These are phyloP conservation scores for Tachysurus fulvidraco DNA, from an alignment of 2,113 vertebrate species.

Conservation along the genomic window DNA sequence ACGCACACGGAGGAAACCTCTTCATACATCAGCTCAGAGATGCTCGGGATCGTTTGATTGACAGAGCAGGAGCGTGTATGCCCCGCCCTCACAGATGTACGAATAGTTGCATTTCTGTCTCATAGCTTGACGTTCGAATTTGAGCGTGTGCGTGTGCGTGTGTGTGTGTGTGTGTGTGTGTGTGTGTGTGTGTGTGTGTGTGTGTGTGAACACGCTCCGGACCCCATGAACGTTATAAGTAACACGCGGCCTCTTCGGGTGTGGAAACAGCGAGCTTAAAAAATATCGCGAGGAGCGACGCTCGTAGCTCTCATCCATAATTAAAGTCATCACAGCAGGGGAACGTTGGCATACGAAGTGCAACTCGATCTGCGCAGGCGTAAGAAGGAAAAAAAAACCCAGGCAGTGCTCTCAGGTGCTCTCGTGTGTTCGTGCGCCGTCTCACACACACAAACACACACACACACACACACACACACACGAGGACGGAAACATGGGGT, in stretches of 20 bases:
- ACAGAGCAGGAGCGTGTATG: background rate
- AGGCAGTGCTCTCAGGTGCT: background rate
- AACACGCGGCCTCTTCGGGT: background rate
- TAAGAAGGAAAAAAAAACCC: background rate
- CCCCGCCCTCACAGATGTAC: background rate
- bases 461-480: no score
- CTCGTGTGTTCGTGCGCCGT: constrained; percentile 17
- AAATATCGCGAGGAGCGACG: background rate
- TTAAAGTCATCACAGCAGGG: constrained; percentile 1
- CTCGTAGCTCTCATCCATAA: background rate
- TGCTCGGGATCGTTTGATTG: background rate
- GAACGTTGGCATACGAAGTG: background rate
- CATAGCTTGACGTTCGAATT: background rate
- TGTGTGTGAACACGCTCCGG: background rate
- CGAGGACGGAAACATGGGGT: constrained; percentile 64
- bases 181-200: background rate
- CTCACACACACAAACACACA: no score
- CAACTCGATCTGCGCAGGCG: background rate
- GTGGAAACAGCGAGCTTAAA: background rate
- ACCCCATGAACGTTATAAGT: background rate
- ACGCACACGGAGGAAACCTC: background rate
- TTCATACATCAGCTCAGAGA: background rate
- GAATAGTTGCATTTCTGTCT: background rate
- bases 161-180: no score
- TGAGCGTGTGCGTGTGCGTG: background rate